phyloP scores from a whole-genome alignment of 2,113 vertebrate genomes.

The Aramus guarauna region DNA sequence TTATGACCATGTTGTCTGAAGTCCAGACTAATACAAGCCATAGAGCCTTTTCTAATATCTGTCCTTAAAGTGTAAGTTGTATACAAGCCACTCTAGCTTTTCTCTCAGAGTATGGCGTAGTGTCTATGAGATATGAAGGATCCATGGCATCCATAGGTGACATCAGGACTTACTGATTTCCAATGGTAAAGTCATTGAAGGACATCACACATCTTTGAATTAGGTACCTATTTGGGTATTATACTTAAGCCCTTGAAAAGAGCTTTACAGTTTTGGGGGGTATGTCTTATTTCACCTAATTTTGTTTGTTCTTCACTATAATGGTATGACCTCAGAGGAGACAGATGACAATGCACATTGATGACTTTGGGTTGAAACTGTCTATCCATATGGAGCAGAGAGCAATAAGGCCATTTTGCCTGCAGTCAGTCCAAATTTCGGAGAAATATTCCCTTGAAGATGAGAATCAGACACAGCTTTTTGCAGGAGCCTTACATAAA shows the following conservation, averaged over 20 bases:
- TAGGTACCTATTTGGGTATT: not conserved
- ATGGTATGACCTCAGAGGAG: not conserved
- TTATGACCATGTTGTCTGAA: not conserved
- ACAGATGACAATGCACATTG: fast-evolving
- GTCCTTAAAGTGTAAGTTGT: not conserved
- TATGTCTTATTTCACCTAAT: not conserved
- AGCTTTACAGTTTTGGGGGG: not conserved
- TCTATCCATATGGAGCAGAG: not conserved
- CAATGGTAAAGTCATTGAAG: not conserved
- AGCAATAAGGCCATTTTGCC: not conserved
- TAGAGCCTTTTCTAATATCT: not conserved
- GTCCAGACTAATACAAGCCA: not conserved
- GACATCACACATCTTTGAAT: not conserved
- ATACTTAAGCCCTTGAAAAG: not conserved
- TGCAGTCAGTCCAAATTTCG: not conserved
- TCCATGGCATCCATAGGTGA: not conserved
- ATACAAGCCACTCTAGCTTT: not conserved
- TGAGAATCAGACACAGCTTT: not conserved
- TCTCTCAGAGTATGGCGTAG: not conserved
- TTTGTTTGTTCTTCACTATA: not conserved
- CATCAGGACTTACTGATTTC: not conserved
- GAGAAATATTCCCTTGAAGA: not conserved
- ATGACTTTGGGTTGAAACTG: not conserved
- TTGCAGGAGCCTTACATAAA: not conserved
- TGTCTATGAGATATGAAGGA: not conserved